Base-by-base conservation (phyloP, 2,888 invertebrate genomes). In the Philopedon plagiatum region DNA sequence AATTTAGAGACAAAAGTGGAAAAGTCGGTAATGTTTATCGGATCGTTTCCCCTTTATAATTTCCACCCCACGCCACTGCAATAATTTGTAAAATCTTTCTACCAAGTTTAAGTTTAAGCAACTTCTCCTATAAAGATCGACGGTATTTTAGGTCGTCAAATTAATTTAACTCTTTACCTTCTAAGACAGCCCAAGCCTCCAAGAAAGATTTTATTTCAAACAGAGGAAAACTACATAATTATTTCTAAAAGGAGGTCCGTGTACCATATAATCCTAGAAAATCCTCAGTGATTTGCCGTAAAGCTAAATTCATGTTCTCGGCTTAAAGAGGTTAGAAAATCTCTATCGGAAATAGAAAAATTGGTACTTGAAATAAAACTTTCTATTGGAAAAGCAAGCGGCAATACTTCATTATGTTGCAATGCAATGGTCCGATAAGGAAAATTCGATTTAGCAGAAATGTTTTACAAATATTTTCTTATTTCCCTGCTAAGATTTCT, bases 311-410 rank as follows among this genome's bases (percentile, higher is more conserved):
- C 39, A 39, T 39, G 39, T 39, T 34, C 39, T 13, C 13, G 39
- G 11, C 13, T 39, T 39, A 13, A 13, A 39, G 5, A 13, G 9
- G 19, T 44, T 44, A 1, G 41, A 21, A 11, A 21, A 44, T 44
- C 44, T 21, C 8, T 44, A 41, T 41, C 41, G 41, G 8, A 41
- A 41, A 34, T 15, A 41, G 41, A n/a, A 41, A 41, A 41, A 18
- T 41, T 9, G 41, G 41, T 18, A 18, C 41, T 41, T 15, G 1
- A 5, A 18, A 41, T 41, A 41, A 41, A 41, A 41, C 18, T 18
- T 37, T 41, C 18, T 18, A 41, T 41, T 41, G 41, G 41, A 41
- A 41, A 41, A 18, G 41, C 41, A 41, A 41, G 41, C n/a, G n/a
- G n/a, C 41, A 41, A 15, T 41, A 15, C 41, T 18, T 41, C 7